Evolutionary conservation across 2,113 vertebrate genomes (phyloP), one percentile per base, ranked within the genome.

Genomic region (Gobius niger): DNA sequence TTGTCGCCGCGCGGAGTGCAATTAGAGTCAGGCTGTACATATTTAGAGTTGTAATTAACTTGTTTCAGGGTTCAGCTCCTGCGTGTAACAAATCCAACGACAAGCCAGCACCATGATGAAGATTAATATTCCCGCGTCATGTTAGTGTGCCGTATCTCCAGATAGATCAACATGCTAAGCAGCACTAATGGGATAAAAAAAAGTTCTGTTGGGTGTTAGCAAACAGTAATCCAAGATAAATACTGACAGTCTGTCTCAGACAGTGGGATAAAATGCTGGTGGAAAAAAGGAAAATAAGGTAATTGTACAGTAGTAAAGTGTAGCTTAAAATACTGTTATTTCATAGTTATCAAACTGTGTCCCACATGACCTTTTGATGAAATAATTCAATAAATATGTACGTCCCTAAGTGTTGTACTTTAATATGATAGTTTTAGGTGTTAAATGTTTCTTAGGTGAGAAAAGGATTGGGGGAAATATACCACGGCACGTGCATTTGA

Each of bases 41-140:
- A 86, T 89, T 89, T 89, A 85, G 73, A 89, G 77, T 75, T 75
- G 65, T 90, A 90, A 92, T 92, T 82, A 90, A 85, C 80, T 86
- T 81, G 75, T 82, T 87, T 87, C 84, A 85, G 78, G 85, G 88
- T 89, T 85, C 78, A 85, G 54, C 73, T 77, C 7, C 84, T 81
- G 76, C 81, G 61, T 85, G 83, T 70, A 51, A 41, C 67, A 51
- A 78, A 88, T 87, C 52, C 65, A 63, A 65, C 46, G 5, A 47
- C 53, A 0, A 44, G 47, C 54, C 18, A 1, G 9, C 60, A 8
- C 50, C 44, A 51, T 70, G 62, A 65, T 67, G 49, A 14, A 79
- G 68, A 56, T 69, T 67, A 63, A 64, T 80, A 53, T 61, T 59
- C 6, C 61, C 51, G 24, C 56, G 18, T 53, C 52, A 59, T 56